phyloP scores from a whole-genome alignment of 2,888 invertebrate genomes.

The Lycaena phlaeas region DNA sequence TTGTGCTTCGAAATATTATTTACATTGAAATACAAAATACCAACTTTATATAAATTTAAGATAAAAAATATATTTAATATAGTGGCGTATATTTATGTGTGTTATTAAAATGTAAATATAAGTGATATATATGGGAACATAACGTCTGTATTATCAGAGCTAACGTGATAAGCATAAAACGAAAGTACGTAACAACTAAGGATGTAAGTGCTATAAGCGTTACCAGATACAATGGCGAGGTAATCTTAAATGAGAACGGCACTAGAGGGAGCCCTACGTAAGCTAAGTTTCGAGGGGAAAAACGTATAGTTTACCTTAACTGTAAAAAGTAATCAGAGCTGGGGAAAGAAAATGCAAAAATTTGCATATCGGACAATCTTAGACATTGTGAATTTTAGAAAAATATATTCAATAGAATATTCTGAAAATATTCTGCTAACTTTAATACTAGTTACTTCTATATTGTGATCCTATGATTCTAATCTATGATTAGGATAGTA shows the following conservation, averaged over 20 bases:
- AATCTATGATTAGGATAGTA: too few relatives aligned
- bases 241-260: slow-evolving; percentile 21
- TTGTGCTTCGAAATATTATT: too few relatives aligned
- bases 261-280: slow-evolving; percentile 17
- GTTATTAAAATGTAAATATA: too few relatives aligned
- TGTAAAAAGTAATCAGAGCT: slow-evolving; percentile 29
- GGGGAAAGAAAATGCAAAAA: slow-evolving; percentile 27
- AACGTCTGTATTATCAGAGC: slow-evolving; percentile 4
- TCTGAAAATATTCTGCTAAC: too few relatives aligned
- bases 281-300: slow-evolving; percentile 20
- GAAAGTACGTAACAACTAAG: slow-evolving; percentile 10
- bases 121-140: slow-evolving; percentile 8
- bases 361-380: slow-evolving; percentile 20
- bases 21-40: too few relatives aligned
- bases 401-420: too few relatives aligned
- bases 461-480: too few relatives aligned
- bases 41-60: too few relatives aligned
- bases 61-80: too few relatives aligned
- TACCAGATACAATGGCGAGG: slow-evolving; percentile 14
- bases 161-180: slow-evolving; percentile 8
- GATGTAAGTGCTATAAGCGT: slow-evolving; percentile 14
- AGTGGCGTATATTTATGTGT: too few relatives aligned
- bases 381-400: too few relatives aligned
- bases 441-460: too few relatives aligned
- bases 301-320: slow-evolving; percentile 22